A percentile compares a stretch with the other conserved stretches of the same genome.
Evolutionary conservation across 2,888 invertebrate species (phyloP).

Genomic region (Microctonus hyperodae): DNA sequence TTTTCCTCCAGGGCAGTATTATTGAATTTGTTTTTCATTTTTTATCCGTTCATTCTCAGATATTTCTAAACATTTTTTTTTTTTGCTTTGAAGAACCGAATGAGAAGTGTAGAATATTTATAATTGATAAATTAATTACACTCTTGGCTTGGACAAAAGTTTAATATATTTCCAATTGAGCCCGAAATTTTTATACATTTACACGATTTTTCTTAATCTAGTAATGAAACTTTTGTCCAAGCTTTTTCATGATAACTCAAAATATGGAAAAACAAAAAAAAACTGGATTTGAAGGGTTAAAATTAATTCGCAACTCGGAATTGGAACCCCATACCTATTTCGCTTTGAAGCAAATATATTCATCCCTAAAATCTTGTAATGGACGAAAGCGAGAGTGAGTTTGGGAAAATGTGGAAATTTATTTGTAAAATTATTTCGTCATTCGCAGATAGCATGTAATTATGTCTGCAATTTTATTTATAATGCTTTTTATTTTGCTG

Average conservation of each 20-base stretch:
- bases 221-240: constrained; percentile 47
- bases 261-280: neutral
- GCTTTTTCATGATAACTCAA: constrained; percentile 25
- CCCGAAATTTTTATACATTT: constrained; percentile 57
- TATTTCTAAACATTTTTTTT: constrained; percentile 8
- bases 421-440: neutral
- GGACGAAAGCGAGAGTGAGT: neutral
- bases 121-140: constrained; percentile 13
- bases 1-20: neutral
- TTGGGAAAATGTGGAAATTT: neutral
- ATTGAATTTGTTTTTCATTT: neutral
- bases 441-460: neutral
- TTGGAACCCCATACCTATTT: neutral
- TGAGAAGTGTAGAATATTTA: neutral
- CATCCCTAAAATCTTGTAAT: neutral
- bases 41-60: neutral
- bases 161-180: constrained; percentile 39
- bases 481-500: neutral
- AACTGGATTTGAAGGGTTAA: neutral
- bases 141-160: constrained; percentile 49
- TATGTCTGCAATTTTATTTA: neutral
- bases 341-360: neutral
- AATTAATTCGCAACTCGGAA: neutral
- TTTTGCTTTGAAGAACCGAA: neutral
- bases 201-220: constrained; percentile 49